Conservation (phyloP, 1,140 invertebrate genomes). For the Stegodyphus dumicola region DNA sequence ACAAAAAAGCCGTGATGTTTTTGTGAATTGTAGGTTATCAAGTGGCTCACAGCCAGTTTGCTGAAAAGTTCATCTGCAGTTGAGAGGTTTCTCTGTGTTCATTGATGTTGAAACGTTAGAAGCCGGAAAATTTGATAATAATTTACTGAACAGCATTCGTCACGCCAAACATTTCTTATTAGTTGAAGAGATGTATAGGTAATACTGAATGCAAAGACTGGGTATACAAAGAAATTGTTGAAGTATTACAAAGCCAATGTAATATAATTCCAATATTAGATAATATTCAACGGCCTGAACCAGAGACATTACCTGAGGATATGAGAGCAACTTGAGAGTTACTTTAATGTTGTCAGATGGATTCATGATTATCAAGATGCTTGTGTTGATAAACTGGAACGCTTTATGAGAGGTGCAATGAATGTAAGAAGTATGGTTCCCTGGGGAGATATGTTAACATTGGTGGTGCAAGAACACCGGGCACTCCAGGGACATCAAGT, state of each 20-base stretch:
- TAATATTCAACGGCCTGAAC: slow-evolving; percentile 95
- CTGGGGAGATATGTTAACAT: slow-evolving; percentile 48
- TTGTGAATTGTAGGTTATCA: slow-evolving; percentile 96
- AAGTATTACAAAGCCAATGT: slow-evolving; percentile 93
- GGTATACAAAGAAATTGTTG: slow-evolving; percentile 98
- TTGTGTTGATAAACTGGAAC: slow-evolving; percentile 97
- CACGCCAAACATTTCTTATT: slow-evolving; percentile 97
- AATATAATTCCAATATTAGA: slow-evolving; percentile 99
- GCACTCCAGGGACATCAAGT: slow-evolving; percentile 58
- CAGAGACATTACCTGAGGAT: slow-evolving; percentile 93
- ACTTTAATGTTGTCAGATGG: slow-evolving; percentile 97
- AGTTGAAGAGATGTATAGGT: slow-evolving; percentile 92
- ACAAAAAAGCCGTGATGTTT: slow-evolving; percentile 93
- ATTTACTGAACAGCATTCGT: slow-evolving; percentile 94
- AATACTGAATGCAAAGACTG: slow-evolving; percentile 97
- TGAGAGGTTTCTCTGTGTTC: slow-evolving; percentile 93
- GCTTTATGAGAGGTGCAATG: slow-evolving; percentile 72
- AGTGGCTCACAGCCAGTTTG: slow-evolving; percentile 93
- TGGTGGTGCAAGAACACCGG: slow-evolving; percentile 57
- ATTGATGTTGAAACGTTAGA: slow-evolving; percentile 95
- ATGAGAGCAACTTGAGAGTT: slow-evolving; percentile 95
- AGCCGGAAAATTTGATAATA: slow-evolving; percentile 99
- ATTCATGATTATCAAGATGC: slow-evolving; percentile 99
- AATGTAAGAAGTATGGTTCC: slow-evolving; percentile 61
- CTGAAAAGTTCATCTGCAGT: slow-evolving; percentile 90